These are phyloP conservation scores for Halisarca cf. caerulea DNA, from an alignment of 37 sponge, comb jelly and placozoan genomes.

Conservation along the genomic window DNA sequence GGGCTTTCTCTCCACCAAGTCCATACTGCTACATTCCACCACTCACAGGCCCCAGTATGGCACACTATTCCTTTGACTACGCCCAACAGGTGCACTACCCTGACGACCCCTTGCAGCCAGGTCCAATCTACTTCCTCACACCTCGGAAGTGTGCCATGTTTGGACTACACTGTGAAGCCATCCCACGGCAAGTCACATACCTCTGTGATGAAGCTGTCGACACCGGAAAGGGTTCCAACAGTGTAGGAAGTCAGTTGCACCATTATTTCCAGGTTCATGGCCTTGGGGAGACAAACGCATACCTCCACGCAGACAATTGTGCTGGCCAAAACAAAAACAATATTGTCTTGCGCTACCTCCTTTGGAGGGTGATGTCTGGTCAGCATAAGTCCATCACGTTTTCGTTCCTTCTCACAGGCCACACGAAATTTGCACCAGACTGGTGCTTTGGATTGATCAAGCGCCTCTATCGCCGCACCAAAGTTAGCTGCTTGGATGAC, in stretches of 20 bases:
- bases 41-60: no score
- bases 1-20: no score
- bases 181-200: no score
- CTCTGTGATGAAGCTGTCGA: neutral
- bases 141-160: no score
- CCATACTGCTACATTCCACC: no score
- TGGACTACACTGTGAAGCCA: no score
- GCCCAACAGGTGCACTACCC: no score
- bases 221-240: neutral
- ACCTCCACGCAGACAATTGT: conserved; percentile 23
- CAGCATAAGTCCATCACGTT: conserved; percentile 3
- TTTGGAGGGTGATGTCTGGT: conserved; percentile 10
- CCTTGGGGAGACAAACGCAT: conserved; percentile 11
- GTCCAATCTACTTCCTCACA: no score
- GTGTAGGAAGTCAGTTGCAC: conserved; percentile 15
- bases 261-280: conserved; percentile 15
- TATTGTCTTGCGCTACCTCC: conserved; percentile 18
- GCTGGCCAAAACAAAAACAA: no score
- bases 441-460: conserved; percentile 17
- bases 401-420: conserved; percentile 11
- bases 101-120: no score
- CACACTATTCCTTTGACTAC: no score
- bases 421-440: conserved; percentile 14
- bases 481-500: neutral
- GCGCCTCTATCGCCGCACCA: neutral